Percentiles rank a stretch among this genome's conserved stretches.
Conservation (phyloP, 2,113 vertebrate genomes). For the Hippocampus guttulatus region DNA sequence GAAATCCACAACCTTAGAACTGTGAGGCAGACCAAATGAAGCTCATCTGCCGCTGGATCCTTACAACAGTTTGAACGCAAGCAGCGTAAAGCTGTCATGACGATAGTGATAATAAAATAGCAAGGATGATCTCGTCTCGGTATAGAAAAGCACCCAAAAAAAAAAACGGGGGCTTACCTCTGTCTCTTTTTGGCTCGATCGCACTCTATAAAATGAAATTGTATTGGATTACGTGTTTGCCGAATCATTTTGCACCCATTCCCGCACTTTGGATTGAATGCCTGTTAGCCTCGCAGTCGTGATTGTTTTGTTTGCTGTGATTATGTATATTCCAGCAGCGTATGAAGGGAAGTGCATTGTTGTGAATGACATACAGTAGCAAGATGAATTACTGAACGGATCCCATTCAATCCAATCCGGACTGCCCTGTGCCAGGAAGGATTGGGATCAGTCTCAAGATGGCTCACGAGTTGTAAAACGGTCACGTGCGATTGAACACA, state of each 20-base stretch:
- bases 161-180: conserved; percentile 15
- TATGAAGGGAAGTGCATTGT: conserved; percentile 4
- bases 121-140: conserved; percentile 36
- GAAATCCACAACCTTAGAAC: too few species aligned
- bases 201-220: conserved; percentile 40
- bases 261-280: conserved; percentile 24
- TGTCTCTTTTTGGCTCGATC: conserved; percentile 16
- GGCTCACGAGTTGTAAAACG: neutral
- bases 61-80: conserved; percentile 32
- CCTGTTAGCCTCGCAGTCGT: conserved; percentile 14
- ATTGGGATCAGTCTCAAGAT: neutral
- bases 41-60: conserved; percentile 21
- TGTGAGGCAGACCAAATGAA: neutral
- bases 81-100: conserved; percentile 48
- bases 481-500: neutral
- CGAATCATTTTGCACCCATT: conserved; percentile 49
- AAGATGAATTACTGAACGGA: conserved; percentile 37
- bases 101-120: conserved; percentile 32
- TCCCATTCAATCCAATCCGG: conserved; percentile 27
- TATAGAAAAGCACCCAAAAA: neutral
- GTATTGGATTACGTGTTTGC: conserved; percentile 36
- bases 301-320: neutral
- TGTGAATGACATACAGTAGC: conserved; percentile 7
- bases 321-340: conserved; percentile 12
- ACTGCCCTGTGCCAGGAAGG: conserved; percentile 24